Evolutionary conservation across 2,797 vertebrate genomes (phyloP).

Genomic region (Macrochelys suwanniensis): DNA sequence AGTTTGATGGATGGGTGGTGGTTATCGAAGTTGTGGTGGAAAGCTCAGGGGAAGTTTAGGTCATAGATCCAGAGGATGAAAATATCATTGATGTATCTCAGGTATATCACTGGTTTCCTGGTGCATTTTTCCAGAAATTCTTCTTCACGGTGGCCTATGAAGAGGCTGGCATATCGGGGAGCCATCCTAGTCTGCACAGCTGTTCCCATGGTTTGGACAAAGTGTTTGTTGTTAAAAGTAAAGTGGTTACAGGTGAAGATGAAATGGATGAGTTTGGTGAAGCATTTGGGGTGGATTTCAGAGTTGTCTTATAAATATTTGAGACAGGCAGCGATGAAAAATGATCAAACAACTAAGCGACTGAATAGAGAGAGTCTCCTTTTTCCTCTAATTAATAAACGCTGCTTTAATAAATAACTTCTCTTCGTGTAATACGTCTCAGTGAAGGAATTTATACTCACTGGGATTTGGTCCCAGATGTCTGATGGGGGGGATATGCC

Average conservation of each 20-base stretch:
- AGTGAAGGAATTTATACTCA: background rate
- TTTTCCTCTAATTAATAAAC: background rate
- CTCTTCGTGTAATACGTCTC: background rate
- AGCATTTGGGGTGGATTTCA: background rate
- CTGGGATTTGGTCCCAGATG: background rate
- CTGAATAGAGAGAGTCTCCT: background rate
- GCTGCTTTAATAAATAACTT: background rate
- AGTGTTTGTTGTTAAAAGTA: background rate
- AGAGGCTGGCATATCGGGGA: background rate
- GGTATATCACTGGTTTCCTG: background rate
- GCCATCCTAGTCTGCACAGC: background rate
- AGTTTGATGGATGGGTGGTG: background rate
- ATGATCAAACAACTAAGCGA: rapidly evolving
- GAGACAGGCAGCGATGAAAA: background rate
- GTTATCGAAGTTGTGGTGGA: background rate
- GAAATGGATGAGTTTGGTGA: background rate
- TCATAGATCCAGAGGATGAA: background rate
- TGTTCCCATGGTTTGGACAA: background rate
- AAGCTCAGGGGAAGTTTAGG: background rate
- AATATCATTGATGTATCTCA: background rate
- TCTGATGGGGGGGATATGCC: background rate
- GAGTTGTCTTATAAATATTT: background rate
- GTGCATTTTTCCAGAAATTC: no score
- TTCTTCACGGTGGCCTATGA: background rate
- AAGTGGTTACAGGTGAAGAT: background rate